Evolutionary conservation across 2,113 vertebrate genomes (phyloP), one percentile per base, ranked within the genome.

Genomic region (Istiophorus platypterus): DNA sequence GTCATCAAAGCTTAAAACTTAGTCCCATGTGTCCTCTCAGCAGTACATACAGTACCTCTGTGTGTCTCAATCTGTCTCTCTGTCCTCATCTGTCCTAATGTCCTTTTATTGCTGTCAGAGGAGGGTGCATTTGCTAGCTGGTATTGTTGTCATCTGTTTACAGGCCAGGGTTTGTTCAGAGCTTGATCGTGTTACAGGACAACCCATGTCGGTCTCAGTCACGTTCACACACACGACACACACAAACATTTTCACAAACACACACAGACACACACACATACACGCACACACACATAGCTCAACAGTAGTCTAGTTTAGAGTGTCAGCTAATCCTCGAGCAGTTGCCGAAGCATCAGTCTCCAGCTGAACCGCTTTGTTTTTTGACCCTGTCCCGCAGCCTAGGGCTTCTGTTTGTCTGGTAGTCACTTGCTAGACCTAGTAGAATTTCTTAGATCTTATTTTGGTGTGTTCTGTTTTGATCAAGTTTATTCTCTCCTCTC

Each of bases 101-200:
- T 58, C 68, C 45, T 79, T 62, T 85, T 67, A 27, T 15, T 67
- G 85, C 83, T 85, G 83, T 86, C 78, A 82, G 80, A 81, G 66
- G 45, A 76, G 62, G 80, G 54, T 78, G 72, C 27, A 65, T 82
- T 82, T 73, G 58, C 80, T 76, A 41, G 78, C 80, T 72, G 76
- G 18, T 13, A 7, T 45, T 85, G 83, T 87, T 87, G 89, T 91
- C 65, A 81, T 91, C 83, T 86, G 81, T 91, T 92, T 90, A 90
- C 91, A 81, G 81, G 88, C 63, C 72, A 26, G 76, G 85, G 82
- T 91, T 92, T 90, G 88, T 89, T 88, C 77, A 82, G 52, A 52
- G 67, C 85, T 77, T 37, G 80, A 89, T 94, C 91, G 2, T 77
- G 78, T 93, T 93, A 88, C 90, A 82, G 79, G 63, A 77, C 72